A percentile compares a stretch with the other conserved stretches of the same genome.
These are phyloP conservation scores for Cynopterus brachyotis DNA, from an alignment of 2,113 vertebrate species.

Conservation along the genomic window DNA sequence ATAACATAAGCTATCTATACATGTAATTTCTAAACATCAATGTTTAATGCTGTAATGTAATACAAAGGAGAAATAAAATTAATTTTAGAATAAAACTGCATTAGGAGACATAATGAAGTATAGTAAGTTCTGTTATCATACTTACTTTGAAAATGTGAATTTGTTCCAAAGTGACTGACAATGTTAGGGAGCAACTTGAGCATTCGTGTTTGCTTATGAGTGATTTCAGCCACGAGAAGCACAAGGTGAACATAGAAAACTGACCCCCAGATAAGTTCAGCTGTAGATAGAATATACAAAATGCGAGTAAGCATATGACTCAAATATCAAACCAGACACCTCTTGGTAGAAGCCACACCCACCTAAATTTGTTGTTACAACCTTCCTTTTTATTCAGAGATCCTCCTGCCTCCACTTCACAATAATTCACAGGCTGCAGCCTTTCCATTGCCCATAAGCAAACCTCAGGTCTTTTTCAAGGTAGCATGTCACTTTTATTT, in stretches of 20 bases:
- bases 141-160: not conserved
- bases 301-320: not conserved
- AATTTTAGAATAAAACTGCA: not conserved
- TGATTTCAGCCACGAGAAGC: not conserved
- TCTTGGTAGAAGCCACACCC: not conserved
- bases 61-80: not conserved
- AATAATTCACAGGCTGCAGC: too few relatives aligned
- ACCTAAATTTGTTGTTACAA: too few relatives aligned
- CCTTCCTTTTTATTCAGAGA: too few relatives aligned
- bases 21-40: not conserved
- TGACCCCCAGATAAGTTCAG: not conserved
- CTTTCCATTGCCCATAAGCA: not conserved
- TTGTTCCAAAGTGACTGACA: not conserved
- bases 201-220: not conserved
- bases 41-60: not conserved
- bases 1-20: not conserved
- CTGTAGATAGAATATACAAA: too few relatives aligned
- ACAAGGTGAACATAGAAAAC: not conserved
- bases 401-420: not conserved
- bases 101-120: not conserved
- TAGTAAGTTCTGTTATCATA: not conserved
- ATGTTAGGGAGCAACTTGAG: not conserved
- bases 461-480: not conserved
- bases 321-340: fast-evolving
- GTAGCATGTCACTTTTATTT: not conserved